Evolutionary conservation across 2,797 vertebrate genomes (phyloP).

Genomic region (Chelmon rostratus): DNA sequence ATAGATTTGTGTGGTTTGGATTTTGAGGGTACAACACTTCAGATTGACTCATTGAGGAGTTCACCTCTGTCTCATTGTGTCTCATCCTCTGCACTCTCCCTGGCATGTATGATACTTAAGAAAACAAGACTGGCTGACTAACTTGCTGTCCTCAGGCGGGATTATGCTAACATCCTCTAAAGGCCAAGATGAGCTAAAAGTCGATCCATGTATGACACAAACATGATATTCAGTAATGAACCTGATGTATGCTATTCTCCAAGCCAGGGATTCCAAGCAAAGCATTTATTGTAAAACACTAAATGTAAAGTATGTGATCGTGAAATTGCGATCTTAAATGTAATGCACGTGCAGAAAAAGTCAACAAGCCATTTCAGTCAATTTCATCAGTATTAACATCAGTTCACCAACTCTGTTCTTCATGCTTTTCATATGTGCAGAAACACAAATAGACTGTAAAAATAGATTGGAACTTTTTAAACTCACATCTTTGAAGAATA

Average conservation of each 20-base stretch:
- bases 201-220: constrained; percentile 8
- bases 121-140: neutral
- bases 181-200: constrained; percentile 5
- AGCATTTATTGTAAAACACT: no score
- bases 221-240: neutral
- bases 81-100: constrained; percentile 12
- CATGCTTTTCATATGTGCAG: neutral
- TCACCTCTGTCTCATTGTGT: neutral
- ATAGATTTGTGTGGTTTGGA: constrained; percentile 25
- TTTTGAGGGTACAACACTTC: constrained; percentile 26
- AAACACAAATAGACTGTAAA: neutral
- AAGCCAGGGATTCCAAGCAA: neutral
- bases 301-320: no score
- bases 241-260: constrained; percentile 2
- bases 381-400: neutral
- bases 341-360: neutral
- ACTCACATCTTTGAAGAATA: neutral
- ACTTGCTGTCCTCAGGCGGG: constrained; percentile 14
- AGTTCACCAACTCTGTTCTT: neutral
- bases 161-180: constrained; percentile 13
- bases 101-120: constrained; percentile 13
- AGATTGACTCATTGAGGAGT: constrained; percentile 20
- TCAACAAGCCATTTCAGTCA: neutral
- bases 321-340: neutral
- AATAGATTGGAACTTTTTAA: neutral